Conservation (phyloP, 2,113 vertebrate genomes). For the Nipponia nippon region DNA sequence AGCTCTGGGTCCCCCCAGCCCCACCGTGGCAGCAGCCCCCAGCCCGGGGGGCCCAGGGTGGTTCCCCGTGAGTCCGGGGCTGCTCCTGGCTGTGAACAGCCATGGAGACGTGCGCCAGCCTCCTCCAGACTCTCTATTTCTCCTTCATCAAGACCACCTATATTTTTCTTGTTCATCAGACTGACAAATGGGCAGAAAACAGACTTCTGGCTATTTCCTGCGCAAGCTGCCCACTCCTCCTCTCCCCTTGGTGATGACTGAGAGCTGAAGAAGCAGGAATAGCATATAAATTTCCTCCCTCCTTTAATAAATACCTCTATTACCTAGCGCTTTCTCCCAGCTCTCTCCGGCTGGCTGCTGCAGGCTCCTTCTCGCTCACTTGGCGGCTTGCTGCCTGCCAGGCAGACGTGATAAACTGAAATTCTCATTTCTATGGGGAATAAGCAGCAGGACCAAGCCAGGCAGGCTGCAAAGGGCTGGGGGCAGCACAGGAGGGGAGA, state of each 20-base stretch:
- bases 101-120: accelerated
- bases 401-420: constrained; percentile 11
- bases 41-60: background rate
- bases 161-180: constrained; percentile 53
- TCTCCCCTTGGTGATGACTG: constrained; percentile 32
- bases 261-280: constrained; percentile 49
- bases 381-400: background rate
- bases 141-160: background rate
- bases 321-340: constrained; percentile 9
- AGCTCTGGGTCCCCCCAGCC: background rate
- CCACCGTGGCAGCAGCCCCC: background rate
- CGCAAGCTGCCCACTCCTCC: constrained; percentile 36
- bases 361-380: background rate
- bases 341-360: background rate
- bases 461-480: background rate
- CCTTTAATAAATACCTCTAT: constrained; percentile 64
- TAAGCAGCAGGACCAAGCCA: background rate
- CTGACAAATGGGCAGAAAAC: constrained; percentile 62
- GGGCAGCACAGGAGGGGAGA: background rate
- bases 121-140: background rate
- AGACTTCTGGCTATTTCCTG: constrained; percentile 57
- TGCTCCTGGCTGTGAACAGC: background rate
- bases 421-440: background rate
- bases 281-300: constrained; percentile 54
- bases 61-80: accelerated